Percentiles rank a stretch among this genome's conserved stretches.
These are phyloP conservation scores for Microvelia longipes DNA, from an alignment of 1,140 invertebrate genomes.

Conservation along the genomic window DNA sequence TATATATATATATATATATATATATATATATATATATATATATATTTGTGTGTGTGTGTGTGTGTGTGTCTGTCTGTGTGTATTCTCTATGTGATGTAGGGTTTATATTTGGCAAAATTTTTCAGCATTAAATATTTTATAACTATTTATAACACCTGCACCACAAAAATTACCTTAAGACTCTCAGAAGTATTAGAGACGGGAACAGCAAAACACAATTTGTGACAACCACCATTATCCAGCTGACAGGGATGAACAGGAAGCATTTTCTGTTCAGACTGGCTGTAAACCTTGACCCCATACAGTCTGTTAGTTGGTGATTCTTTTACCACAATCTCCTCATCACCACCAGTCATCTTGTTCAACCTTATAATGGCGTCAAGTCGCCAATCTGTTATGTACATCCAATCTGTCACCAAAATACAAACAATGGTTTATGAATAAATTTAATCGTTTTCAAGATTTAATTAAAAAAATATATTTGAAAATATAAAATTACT, in stretches of 20 bases:
- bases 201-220: conserved; percentile 85
- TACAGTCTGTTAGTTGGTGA: conserved; percentile 81
- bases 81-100: too few relatives aligned
- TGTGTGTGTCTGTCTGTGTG: too few relatives aligned
- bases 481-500: not conserved
- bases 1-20: too few relatives aligned
- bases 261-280: conserved; percentile 53
- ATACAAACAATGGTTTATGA: not conserved
- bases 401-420: conserved; percentile 61
- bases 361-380: conserved; percentile 86
- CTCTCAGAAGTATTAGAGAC: conserved; percentile 27
- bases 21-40: too few relatives aligned
- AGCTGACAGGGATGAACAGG: conserved; percentile 63
- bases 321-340: conserved; percentile 68
- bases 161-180: conserved; percentile 4
- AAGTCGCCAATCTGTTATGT: conserved; percentile 91
- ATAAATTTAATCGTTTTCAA: conserved; percentile 3
- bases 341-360: conserved; percentile 72
- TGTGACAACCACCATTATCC: conserved; percentile 80
- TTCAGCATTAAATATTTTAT: too few relatives aligned
- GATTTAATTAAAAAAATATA: not conserved
- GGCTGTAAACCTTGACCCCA: conserved; percentile 81
- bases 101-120: too few relatives aligned
- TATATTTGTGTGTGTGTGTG: too few relatives aligned
- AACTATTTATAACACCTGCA: too few relatives aligned